These are phyloP conservation scores for Brachionus koreanus DNA, from an alignment of 1,140 invertebrate genomes.

Conservation along the genomic window DNA sequence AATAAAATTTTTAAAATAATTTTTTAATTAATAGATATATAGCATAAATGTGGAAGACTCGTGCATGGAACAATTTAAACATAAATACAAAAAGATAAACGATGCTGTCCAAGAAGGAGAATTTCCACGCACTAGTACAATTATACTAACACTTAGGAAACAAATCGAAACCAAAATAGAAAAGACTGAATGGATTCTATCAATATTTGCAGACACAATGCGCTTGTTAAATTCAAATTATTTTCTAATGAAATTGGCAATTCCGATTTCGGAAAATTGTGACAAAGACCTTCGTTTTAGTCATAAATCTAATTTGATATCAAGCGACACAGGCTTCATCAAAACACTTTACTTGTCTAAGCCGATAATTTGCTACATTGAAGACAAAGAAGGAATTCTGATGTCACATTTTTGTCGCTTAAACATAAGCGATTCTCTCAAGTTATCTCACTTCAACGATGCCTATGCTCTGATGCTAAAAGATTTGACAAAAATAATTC, in stretches of 20 bases:
- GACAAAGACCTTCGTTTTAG: slow-evolving; percentile 40
- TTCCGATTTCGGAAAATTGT: slow-evolving; percentile 42
- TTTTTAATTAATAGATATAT: background rate
- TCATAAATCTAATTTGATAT: slow-evolving; percentile 40
- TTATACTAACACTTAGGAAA: slow-evolving; percentile 28
- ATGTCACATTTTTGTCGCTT: slow-evolving; percentile 43
- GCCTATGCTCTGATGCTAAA: slow-evolving; percentile 38
- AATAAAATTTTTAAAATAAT: background rate
- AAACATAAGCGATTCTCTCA: slow-evolving; percentile 26
- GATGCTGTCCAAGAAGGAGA: slow-evolving; percentile 33
- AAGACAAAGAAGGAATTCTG: slow-evolving; percentile 41
- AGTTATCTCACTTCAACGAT: slow-evolving; percentile 35
- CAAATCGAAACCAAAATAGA: slow-evolving; percentile 44
- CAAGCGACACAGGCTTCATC: slow-evolving; percentile 37
- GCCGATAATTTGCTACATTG: slow-evolving; percentile 39
- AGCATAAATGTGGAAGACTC: slow-evolving; percentile 38
- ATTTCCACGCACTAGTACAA: slow-evolving; percentile 43
- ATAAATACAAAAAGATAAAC: slow-evolving; percentile 37
- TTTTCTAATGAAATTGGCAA: slow-evolving; percentile 43
- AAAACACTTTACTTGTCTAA: slow-evolving; percentile 33
- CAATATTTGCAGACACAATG: slow-evolving; percentile 42
- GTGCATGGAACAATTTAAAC: slow-evolving; percentile 39
- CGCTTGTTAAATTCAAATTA: slow-evolving; percentile 38
- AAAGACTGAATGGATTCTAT: slow-evolving; percentile 41
- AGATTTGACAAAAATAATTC: slow-evolving; percentile 42